phyloP scores from a whole-genome alignment of 2,888 invertebrate genomes.

The Daptonema setosum region DNA sequence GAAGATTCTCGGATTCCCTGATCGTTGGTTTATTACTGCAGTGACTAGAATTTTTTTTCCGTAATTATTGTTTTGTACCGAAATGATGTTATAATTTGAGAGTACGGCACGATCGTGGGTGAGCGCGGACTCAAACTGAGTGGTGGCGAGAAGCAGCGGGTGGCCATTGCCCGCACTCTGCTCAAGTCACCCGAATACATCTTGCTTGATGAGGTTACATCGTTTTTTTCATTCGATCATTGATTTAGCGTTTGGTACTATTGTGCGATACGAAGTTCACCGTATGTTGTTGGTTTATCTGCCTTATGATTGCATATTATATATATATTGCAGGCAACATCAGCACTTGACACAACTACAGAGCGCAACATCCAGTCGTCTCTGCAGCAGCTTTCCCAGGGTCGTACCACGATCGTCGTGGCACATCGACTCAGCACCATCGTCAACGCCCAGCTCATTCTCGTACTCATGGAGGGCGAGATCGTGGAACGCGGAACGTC shows the following conservation, averaged over 20 bases:
- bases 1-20: constrained; percentile 68
- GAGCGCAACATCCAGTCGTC: constrained; percentile 57
- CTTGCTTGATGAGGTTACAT: constrained; percentile 59
- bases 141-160: constrained; percentile 90
- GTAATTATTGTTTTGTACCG: no score
- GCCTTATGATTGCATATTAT: no score
- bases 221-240: background rate
- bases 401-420: constrained; percentile 74
- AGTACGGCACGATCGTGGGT: background rate
- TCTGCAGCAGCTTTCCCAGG: constrained; percentile 44
- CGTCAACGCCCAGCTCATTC: constrained; percentile 76
- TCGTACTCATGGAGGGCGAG: constrained; percentile 70
- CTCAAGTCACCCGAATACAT: constrained; percentile 51
- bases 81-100: background rate
- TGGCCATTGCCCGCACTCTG: constrained; percentile 54
- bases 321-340: constrained; percentile 35
- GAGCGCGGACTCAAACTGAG: constrained; percentile 72
- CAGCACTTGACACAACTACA: constrained; percentile 79
- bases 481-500: constrained; percentile 71
- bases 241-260: background rate
- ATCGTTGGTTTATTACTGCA: no score
- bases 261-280: background rate
- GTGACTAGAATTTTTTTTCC: no score
- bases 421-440: constrained; percentile 79
- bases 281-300: no score